phyloP scores from a whole-genome alignment of 2,888 invertebrate species.

The Tortricodes alternella region DNA sequence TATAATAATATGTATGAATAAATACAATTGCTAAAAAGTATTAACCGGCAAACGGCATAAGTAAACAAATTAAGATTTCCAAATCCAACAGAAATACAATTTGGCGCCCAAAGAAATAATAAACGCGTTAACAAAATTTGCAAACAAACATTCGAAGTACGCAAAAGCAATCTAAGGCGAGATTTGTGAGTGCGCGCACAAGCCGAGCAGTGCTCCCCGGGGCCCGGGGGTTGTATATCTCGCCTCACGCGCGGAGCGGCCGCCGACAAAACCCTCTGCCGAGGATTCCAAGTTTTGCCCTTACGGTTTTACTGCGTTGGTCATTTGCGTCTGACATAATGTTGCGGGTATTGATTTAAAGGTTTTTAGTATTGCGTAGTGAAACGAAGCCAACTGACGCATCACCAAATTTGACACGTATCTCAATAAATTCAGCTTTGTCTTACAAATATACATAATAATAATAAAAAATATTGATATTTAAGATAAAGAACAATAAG shows the following conservation, averaged over 20 bases:
- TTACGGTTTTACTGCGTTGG: not conserved
- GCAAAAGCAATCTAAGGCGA: not conserved
- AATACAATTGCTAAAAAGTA: too few species aligned
- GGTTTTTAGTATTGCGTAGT: not conserved
- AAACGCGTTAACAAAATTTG: conserved; percentile 25
- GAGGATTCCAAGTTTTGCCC: conserved; percentile 6
- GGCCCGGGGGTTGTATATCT: conserved; percentile 12
- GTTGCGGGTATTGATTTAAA: not conserved
- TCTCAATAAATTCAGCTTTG: too few species aligned
- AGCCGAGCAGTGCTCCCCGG: conserved; percentile 3
- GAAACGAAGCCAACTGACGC: not conserved
- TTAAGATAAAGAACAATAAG: too few species aligned
- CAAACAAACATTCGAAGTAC: not conserved
- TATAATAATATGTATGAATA: too few species aligned
- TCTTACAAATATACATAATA: too few species aligned
- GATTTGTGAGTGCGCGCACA: conserved; percentile 10
- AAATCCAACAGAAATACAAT: too few species aligned
- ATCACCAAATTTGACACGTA: too few species aligned
- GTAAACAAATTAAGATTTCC: too few species aligned
- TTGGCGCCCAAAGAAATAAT: not conserved
- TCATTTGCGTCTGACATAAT: not conserved
- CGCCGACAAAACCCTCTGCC: not conserved
- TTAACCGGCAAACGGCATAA: too few species aligned
- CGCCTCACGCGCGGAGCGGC: not conserved
- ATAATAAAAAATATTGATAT: too few species aligned